Evolutionary conservation across 1,140 invertebrate species (phyloP), one percentile per base, ranked within the genome.

Genomic region (Eumaeus atala): DNA sequence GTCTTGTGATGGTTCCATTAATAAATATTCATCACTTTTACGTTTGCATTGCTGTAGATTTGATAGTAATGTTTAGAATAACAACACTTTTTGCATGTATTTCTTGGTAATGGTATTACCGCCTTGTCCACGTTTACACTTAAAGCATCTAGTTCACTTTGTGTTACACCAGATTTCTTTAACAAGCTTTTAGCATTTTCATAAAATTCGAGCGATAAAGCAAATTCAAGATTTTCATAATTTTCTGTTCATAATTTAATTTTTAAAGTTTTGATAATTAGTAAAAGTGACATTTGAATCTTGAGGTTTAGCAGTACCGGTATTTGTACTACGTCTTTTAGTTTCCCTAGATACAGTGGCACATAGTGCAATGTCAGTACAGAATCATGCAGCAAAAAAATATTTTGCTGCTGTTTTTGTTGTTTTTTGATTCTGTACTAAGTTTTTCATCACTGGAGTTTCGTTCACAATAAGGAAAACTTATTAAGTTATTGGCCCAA

Each of bases 191-290:
- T 93, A 42, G 92, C 91, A 70, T 94, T 94, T 74, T 95, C 93
- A 66, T 94, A 94, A 59, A 93, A 89, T 70, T 93, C 91, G 21
- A 94, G 77, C 0, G 92, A 94, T 59, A 94, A 89, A 58, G 92
- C 92, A 80, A 95, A 94, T 64, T 93, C 91, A 64, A 94, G 89
- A 69, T 95, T 95, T 53, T 91, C 93, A 72, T 95, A 95, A 78
- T 93, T 92, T 5, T 74, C 75, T 78, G 77, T 16, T 72, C 72
- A 11, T 76, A 64, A 38, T 67, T 74, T 8, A 89, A 88, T 54
- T 90, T 86, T 36, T n/a, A n/a, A 92, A 72, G 62, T 93, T 92
- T 65, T 91, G 91, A 66, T 92, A 92, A 76, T 92, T 92, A 18
- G 84, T 88, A 52, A 69, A 74, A 11, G 37, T 58, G 40, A 65